phyloP scores from a whole-genome alignment of 2,113 vertebrate species.

The Alligator mississippiensis region DNA sequence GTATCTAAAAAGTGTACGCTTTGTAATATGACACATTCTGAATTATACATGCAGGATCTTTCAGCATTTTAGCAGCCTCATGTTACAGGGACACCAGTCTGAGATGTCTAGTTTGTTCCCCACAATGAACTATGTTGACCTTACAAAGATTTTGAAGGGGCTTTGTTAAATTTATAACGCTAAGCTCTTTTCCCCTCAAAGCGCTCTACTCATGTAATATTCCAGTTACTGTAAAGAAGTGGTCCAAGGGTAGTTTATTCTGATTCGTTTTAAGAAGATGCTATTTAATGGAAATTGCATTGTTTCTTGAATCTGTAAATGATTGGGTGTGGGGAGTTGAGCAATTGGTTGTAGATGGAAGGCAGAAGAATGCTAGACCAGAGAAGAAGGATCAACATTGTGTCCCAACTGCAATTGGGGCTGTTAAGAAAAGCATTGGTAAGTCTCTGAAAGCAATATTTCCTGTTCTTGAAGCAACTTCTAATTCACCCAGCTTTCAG shows the following conservation, averaged over 20 bases:
- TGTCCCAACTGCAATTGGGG: background rate
- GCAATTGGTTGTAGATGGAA: background rate
- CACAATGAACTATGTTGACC: too few relatives aligned
- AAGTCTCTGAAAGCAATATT: background rate
- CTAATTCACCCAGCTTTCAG: background rate
- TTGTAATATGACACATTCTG: background rate
- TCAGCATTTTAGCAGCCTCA: background rate
- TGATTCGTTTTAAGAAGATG: background rate
- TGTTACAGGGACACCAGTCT: background rate
- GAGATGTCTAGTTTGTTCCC: background rate
- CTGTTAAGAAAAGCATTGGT: background rate
- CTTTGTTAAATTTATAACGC: background rate
- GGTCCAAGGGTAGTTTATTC: background rate
- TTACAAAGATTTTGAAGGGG: background rate
- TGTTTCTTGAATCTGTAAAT: background rate
- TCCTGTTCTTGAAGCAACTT: background rate
- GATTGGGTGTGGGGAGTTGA: background rate
- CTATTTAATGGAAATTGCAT: background rate
- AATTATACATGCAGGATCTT: background rate
- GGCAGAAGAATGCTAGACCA: background rate
- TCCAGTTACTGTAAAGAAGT: too few relatives aligned
- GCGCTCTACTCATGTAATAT: too few relatives aligned
- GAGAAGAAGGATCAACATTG: background rate
- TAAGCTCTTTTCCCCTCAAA: too few relatives aligned
- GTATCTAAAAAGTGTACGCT: constrained; percentile 2